These are phyloP conservation scores for Megaceryle alcyon DNA, from an alignment of 2,797 vertebrate species.

Conservation along the genomic window DNA sequence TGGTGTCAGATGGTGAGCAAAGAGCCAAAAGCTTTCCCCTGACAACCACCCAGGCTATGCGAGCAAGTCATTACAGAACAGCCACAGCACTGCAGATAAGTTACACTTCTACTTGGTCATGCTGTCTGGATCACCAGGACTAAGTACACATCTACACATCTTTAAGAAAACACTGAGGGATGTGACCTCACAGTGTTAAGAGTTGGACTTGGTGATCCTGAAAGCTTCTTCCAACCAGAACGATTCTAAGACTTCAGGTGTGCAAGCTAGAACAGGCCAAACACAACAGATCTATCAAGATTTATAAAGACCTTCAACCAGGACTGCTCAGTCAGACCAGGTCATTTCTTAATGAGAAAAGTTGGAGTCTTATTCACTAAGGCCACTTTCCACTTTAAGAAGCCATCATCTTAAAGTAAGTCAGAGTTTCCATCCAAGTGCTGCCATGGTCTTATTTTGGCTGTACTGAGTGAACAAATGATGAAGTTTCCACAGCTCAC, in stretches of 20 bases:
- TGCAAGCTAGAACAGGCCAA: fast-evolving
- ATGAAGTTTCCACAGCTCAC: neutral
- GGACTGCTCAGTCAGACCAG: neutral
- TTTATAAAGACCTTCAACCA: neutral
- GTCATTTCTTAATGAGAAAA: neutral
- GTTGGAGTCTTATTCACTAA: neutral
- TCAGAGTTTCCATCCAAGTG: neutral
- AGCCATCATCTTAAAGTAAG: neutral
- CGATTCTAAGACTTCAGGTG: fast-evolving
- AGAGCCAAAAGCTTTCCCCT: neutral
- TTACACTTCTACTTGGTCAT: fast-evolving
- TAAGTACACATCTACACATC: neutral
- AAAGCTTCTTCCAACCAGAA: neutral
- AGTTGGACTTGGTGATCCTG: neutral
- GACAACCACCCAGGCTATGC: neutral
- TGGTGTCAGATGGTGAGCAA: neutral
- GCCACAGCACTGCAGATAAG: neutral
- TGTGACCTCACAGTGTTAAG: neutral
- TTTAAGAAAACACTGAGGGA: neutral
- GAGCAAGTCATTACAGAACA: neutral
- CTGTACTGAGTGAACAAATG: neutral
- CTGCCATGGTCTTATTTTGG: neutral
- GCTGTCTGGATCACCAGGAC: neutral
- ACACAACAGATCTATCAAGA: too few species aligned
- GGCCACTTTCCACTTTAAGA: neutral